Evolutionary conservation across 2,888 invertebrate genomes (phyloP).

Genomic region (Cryptops parisi): DNA sequence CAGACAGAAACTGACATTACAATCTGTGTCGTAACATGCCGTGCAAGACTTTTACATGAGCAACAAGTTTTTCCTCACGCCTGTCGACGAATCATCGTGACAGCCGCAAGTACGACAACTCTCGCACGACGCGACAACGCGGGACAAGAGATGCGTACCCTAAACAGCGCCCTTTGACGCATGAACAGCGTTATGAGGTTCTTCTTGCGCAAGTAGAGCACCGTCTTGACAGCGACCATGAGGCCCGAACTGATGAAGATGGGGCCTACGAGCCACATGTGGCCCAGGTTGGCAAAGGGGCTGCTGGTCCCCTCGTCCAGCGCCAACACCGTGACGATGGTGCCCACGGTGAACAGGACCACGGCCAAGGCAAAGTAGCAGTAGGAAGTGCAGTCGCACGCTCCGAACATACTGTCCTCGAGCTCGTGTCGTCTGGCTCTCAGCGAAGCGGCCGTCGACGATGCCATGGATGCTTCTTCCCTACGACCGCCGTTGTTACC

Average conservation of each 20-base stretch:
- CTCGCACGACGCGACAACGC: no score
- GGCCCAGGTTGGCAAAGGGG: slow-evolving; percentile 20
- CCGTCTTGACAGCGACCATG: slow-evolving; percentile 22
- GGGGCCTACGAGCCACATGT: slow-evolving; percentile 23
- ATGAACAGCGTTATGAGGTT: slow-evolving; percentile 20
- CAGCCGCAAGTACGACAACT: no score
- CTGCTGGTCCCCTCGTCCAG: slow-evolving; percentile 19
- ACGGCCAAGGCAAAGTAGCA: slow-evolving; percentile 22
- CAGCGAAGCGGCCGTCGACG: background rate
- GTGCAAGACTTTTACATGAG: no score
- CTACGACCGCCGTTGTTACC: no score
- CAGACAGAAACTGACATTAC: no score
- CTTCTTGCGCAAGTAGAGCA: slow-evolving; percentile 21
- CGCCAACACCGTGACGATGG: slow-evolving; percentile 21
- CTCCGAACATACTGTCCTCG: slow-evolving; percentile 9
- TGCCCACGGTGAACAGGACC: slow-evolving; percentile 21
- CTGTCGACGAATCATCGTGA: no score
- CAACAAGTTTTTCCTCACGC: no score
- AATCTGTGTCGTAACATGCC: no score
- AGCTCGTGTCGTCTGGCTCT: slow-evolving; percentile 1
- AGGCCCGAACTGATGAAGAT: slow-evolving; percentile 22
- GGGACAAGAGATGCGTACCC: no score
- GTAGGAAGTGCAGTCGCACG: slow-evolving; percentile 21
- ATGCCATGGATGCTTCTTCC: no score
- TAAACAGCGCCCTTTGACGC: slow-evolving; percentile 20